These are phyloP conservation scores for Clanis bilineata DNA, from an alignment of 2,888 invertebrate genomes.

Conservation along the genomic window DNA sequence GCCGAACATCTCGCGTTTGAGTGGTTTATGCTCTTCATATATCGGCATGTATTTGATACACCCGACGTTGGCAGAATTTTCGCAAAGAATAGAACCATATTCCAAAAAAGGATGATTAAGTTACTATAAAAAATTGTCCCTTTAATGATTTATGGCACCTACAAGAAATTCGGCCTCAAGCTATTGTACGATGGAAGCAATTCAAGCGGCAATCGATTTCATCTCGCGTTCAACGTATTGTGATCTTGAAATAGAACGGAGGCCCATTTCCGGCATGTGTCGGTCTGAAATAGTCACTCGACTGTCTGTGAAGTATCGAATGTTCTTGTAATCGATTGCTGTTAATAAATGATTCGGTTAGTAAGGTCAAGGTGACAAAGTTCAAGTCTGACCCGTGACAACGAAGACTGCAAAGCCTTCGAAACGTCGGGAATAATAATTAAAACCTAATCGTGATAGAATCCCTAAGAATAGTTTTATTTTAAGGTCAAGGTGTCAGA, in stretches of 20 bases:
- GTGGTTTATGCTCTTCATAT: too few relatives aligned
- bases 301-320: background rate
- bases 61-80: too few relatives aligned
- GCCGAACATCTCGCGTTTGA: too few relatives aligned
- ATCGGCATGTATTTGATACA: too few relatives aligned
- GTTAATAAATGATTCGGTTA: background rate
- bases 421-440: too few relatives aligned
- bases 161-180: background rate
- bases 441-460: too few relatives aligned
- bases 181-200: background rate
- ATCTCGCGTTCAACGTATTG: background rate
- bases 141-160: background rate
- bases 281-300: background rate
- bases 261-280: background rate
- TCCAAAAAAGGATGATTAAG: too few relatives aligned
- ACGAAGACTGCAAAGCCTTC: too few relatives aligned
- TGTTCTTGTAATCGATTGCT: slow-evolving; percentile 1
- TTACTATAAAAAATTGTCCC: background rate
- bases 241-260: slow-evolving; percentile 5
- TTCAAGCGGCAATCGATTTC: background rate
- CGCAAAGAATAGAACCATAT: too few relatives aligned
- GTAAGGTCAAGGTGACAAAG: background rate
- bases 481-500: too few relatives aligned
- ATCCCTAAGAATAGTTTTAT: too few relatives aligned
- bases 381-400: background rate